Percentiles rank a stretch among this genome's conserved stretches.
phyloP scores from a whole-genome alignment of 2,888 invertebrate genomes.

The Melieria omissa region DNA sequence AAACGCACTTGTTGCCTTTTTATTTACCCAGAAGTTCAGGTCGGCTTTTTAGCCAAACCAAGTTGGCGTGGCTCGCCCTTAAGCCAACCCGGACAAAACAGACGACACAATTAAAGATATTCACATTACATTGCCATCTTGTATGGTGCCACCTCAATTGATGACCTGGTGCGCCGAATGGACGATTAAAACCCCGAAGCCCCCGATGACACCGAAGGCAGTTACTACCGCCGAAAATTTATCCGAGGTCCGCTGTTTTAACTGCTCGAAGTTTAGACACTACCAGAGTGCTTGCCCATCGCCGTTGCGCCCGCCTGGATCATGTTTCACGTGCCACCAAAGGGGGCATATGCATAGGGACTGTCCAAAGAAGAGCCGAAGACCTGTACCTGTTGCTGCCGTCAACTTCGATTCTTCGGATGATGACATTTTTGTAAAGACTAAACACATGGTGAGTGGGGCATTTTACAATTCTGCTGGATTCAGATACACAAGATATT shows the following conservation, averaged over 20 bases:
- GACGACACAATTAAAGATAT: too few relatives aligned
- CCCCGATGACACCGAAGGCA: not conserved
- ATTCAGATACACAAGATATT: not conserved
- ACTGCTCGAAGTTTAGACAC: conserved; percentile 22
- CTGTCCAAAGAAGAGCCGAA: not conserved
- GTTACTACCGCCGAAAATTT: not conserved
- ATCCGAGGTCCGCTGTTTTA: conserved; percentile 5
- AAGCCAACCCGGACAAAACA: too few relatives aligned
- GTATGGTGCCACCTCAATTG: conserved; percentile 15
- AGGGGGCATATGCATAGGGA: conserved; percentile 5
- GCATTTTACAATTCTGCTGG: not conserved
- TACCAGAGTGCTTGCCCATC: conserved; percentile 4
- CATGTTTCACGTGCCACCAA: conserved; percentile 9
- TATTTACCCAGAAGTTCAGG: too few relatives aligned
- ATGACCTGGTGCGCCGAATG: conserved; percentile 19
- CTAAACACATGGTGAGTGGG: too few relatives aligned
- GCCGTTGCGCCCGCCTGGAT: conserved; percentile 7
- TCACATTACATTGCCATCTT: conserved; percentile 5
- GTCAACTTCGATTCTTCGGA: too few relatives aligned
- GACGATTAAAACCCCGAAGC: not conserved
- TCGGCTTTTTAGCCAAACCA: too few relatives aligned
- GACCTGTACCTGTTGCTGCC: too few relatives aligned
- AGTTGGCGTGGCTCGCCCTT: too few relatives aligned
- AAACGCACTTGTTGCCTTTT: too few relatives aligned
- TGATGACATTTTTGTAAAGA: too few relatives aligned